A percentile compares a stretch with the other conserved stretches of the same genome.
Evolutionary conservation across 2,113 vertebrate species (phyloP).

Genomic region (Origma solitaria): DNA sequence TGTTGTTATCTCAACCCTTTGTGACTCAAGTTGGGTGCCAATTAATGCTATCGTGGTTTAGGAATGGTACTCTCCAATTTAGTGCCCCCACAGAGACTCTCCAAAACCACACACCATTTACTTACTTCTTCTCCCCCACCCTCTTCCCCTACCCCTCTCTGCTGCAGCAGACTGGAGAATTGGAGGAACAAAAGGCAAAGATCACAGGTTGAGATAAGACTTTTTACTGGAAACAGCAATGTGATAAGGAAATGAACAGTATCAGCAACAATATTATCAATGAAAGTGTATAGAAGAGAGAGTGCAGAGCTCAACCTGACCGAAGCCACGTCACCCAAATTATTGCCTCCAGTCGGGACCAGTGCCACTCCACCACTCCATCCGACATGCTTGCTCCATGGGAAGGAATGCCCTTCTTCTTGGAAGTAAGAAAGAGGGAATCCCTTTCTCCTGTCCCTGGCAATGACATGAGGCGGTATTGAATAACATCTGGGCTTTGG

Average conservation of each 20-base stretch:
- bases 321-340: not conserved
- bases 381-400: not conserved
- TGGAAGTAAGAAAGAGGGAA: not conserved
- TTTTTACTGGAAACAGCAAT: not conserved
- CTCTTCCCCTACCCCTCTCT: not conserved
- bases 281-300: not conserved
- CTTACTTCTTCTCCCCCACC: not conserved
- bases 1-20: not conserved
- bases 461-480: not conserved
- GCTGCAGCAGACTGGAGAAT: not conserved
- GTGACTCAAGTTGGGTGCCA: not conserved
- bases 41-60: not conserved
- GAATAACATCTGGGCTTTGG: not conserved
- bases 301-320: not conserved
- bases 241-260: not conserved
- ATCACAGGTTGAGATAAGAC: not conserved
- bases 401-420: not conserved
- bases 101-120: not conserved
- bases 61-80: not conserved
- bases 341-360: not conserved
- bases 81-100: not conserved
- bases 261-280: not conserved
- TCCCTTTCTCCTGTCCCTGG: not conserved
- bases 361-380: accelerated
- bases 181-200: not conserved